Evolutionary conservation across 37 sponge, comb jelly and placozoan genomes (phyloP), one percentile per base, ranked within the genome.

Genomic region (Bolinopsis microptera): DNA sequence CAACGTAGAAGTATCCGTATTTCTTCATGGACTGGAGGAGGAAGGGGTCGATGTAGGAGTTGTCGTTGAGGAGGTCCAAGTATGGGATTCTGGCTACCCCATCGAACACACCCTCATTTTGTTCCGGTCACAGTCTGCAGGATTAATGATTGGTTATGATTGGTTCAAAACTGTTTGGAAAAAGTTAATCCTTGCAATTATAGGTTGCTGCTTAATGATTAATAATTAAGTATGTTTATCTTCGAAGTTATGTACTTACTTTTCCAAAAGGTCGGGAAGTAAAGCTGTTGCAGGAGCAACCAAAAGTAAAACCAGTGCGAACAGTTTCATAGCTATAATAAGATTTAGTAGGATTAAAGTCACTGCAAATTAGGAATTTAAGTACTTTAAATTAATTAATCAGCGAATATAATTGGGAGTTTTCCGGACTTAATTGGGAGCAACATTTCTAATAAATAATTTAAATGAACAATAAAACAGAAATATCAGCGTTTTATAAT

Each of bases 1-100:
- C 61, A 16, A 86, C 90, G 61, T 41, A 86, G 61, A 86, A 86
- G 18, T 39, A 41, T 21, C 90, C 90, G 31, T 36, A 86, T 30
- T 86, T 24, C 30, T 26, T 41, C 90, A 86, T 86, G 24, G 90
- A 28, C 35, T 35, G 25, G 61, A 86, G 61, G 61, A 86, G 32
- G 31, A 24, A 22, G 9, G 41, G 48, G n/a, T 86, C 61, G 28
- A 41, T 34, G 27, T 35, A 30, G 27, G 48, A 39, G 75, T 72
- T 72, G 90, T 86, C 90, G 30, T 41, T 86, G 27, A 86, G 41
- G 48, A 77, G 80, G 35, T 27, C 80, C 27, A 22, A 21, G 37
- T 77, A 77, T 34, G 80, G 80, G 37, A 77, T 77, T 3, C 18
- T 28, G 36, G 80, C 33, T 13, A 77, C 80, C 0, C 37, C 35